phyloP scores from a whole-genome alignment of 2,113 vertebrate species.

The Mastomys coucha region DNA sequence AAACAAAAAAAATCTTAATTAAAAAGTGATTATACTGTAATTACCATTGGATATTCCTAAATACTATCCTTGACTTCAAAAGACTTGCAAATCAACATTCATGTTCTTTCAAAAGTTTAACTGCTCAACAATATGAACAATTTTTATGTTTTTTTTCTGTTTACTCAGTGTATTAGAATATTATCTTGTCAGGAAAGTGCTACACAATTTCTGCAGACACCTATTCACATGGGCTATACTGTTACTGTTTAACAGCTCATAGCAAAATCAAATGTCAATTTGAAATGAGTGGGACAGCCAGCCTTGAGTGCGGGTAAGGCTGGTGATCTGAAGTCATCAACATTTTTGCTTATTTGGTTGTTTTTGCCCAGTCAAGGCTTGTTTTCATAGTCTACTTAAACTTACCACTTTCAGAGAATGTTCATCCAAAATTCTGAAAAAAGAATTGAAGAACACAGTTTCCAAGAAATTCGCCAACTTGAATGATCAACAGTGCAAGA shows the following conservation, averaged over 20 bases:
- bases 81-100: background rate
- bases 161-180: constrained; percentile 5
- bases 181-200: background rate
- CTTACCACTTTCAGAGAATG: background rate
- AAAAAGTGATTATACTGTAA: background rate
- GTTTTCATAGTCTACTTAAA: background rate
- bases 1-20: background rate
- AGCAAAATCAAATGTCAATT: background rate
- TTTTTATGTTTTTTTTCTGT: background rate
- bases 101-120: background rate
- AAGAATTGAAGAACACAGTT: background rate
- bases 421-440: background rate
- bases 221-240: too few relatives aligned
- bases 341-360: background rate
- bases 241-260: background rate
- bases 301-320: background rate
- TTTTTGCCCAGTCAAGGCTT: background rate
- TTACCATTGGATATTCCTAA: constrained; percentile 16
- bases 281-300: background rate
- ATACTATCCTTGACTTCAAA: background rate
- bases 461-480: background rate
- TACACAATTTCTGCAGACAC: background rate
- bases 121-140: background rate
- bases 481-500: background rate
- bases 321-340: background rate